Conservation (phyloP, 64 coral and sea anemone genomes). For the Montipora cactus region DNA sequence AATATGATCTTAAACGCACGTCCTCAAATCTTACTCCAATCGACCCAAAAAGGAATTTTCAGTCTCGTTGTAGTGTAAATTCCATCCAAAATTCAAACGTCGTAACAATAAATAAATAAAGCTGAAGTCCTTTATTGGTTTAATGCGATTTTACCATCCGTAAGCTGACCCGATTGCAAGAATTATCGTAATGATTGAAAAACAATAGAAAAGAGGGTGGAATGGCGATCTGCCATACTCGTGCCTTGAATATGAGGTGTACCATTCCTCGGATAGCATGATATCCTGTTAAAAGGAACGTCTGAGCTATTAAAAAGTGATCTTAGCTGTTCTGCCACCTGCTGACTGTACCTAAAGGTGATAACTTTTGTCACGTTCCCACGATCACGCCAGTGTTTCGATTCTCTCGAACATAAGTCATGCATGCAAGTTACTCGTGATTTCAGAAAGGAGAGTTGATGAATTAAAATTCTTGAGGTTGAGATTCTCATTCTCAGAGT, state of each 20-base stretch:
- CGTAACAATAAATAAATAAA: not conserved
- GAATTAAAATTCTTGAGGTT: not conserved
- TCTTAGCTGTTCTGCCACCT: too few relatives aligned
- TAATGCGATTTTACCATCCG: not conserved
- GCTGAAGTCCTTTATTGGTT: not conserved
- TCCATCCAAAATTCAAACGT: not conserved
- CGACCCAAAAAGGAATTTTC: too few relatives aligned
- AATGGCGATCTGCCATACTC: not conserved
- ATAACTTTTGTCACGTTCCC: not conserved
- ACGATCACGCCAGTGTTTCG: not conserved
- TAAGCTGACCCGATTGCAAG: not conserved
- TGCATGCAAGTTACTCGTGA: not conserved
- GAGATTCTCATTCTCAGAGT: too few relatives aligned
- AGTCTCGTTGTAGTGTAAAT: not conserved
- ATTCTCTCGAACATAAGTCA: not conserved
- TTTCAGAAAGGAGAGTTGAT: not conserved
- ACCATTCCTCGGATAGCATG: not conserved
- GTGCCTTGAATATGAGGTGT: not conserved
- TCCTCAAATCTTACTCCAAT: too few relatives aligned
- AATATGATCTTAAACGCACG: too few relatives aligned
- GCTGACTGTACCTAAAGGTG: too few relatives aligned
- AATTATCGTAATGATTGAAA: not conserved
- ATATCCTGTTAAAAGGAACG: not conserved
- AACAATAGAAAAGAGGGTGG: not conserved
- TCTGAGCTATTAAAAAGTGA: not conserved